Evolutionary conservation across 2,797 vertebrate genomes (phyloP).

Genomic region (Thaleichthys pacificus): DNA sequence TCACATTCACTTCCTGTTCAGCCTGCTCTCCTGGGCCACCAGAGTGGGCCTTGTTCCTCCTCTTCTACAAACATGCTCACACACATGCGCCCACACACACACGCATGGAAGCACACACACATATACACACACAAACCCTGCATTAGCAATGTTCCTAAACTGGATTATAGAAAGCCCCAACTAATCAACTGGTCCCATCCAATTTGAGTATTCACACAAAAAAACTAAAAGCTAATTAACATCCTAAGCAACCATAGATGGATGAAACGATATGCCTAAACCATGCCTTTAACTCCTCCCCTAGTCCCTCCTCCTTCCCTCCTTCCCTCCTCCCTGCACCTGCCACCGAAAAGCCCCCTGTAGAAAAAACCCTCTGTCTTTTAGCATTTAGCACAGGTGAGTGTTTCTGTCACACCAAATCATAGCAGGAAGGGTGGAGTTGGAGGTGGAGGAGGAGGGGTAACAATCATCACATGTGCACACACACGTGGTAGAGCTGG

Average conservation of each 20-base stretch:
- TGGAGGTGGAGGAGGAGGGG: slow-evolving; percentile 26
- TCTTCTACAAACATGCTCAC: neutral
- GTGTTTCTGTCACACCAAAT: slow-evolving; percentile 34
- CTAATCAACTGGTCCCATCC: neutral
- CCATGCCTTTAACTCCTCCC: slow-evolving; percentile 34
- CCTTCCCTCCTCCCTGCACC: slow-evolving; percentile 46
- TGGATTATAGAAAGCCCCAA: slow-evolving; percentile 12
- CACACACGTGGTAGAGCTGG: slow-evolving; percentile 48
- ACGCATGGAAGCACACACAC: neutral
- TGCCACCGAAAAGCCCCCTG: slow-evolving; percentile 43
- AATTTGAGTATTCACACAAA: neutral
- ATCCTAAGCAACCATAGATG: too few species aligned
- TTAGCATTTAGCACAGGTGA: slow-evolving; percentile 53
- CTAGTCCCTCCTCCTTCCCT: slow-evolving; percentile 51
- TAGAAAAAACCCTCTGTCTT: slow-evolving; percentile 55
- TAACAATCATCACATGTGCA: slow-evolving; percentile 47
- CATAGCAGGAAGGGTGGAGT: neutral
- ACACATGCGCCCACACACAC: neutral
- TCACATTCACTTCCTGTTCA: slow-evolving; percentile 13
- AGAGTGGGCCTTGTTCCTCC: neutral
- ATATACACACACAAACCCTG: neutral
- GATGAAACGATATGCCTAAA: slow-evolving; percentile 14
- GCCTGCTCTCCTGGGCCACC: neutral
- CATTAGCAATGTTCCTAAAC: neutral
- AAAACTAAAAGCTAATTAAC: neutral